Evolutionary conservation across 2,797 vertebrate genomes (phyloP).

Genomic region (Lophura swinhoii): DNA sequence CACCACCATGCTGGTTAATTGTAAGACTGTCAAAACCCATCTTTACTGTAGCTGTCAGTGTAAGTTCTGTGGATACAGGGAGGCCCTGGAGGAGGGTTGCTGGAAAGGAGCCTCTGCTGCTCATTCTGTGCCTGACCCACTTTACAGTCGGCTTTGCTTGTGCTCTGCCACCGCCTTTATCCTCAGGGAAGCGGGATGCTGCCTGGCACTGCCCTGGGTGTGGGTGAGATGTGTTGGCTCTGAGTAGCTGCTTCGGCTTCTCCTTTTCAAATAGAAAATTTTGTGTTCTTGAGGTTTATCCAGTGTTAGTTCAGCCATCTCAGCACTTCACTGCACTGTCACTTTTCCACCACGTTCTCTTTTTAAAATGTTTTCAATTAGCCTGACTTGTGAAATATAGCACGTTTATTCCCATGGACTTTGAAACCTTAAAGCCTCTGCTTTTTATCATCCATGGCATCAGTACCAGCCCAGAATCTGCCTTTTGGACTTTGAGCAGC

Average conservation of each 20-base stretch:
- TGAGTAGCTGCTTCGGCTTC: neutral
- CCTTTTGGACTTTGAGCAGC: neutral
- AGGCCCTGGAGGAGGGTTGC: neutral
- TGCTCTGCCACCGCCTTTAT: fast-evolving
- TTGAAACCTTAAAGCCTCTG: neutral
- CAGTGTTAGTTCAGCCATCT: neutral
- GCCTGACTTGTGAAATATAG: neutral
- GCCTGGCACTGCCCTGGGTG: neutral
- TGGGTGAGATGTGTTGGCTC: neutral
- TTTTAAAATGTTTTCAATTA: neutral
- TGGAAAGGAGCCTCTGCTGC: neutral
- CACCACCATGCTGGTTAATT: neutral
- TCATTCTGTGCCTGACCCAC: neutral
- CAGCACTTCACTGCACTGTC: too few species aligned
- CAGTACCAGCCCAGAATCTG: neutral
- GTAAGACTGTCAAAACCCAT: neutral
- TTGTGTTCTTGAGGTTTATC: neutral
- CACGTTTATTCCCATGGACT: neutral
- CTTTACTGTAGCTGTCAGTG: fast-evolving
- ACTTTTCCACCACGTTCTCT: neutral
- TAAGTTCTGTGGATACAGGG: neutral
- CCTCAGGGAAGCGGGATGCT: neutral
- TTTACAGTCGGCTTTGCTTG: neutral
- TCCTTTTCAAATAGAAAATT: neutral
- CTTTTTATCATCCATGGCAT: neutral